Conservation (phyloP, 2,797 vertebrate genomes). For the Sebastes umbrosus region DNA sequence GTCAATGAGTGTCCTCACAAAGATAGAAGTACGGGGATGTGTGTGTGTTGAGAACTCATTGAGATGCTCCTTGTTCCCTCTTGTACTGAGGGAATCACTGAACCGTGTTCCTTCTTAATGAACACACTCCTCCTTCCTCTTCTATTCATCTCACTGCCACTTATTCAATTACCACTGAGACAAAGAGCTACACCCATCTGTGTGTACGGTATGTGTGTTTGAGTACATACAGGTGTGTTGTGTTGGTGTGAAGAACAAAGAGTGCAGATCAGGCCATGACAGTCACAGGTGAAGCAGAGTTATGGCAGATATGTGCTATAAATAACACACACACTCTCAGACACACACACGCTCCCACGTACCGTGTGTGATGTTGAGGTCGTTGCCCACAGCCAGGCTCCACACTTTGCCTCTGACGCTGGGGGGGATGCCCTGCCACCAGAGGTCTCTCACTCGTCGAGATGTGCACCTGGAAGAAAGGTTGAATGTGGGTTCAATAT, state of each 20-base stretch:
- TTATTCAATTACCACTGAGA: constrained; percentile 22
- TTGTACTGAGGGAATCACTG: constrained; percentile 1
- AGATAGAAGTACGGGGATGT: too few species aligned
- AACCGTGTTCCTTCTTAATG: constrained; percentile 21
- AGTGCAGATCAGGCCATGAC: background rate
- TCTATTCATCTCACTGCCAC: background rate
- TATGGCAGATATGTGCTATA: background rate
- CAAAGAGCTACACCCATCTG: background rate
- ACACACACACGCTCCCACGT: background rate
- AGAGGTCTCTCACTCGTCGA: constrained; percentile 90
- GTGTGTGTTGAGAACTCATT: constrained; percentile 8
- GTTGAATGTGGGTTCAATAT: background rate
- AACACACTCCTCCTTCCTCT: constrained; percentile 5
- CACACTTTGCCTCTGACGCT: constrained; percentile 94
- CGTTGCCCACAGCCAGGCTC: constrained; percentile 95
- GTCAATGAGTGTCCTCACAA: background rate
- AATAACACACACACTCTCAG: background rate
- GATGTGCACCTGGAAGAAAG: constrained; percentile 86
- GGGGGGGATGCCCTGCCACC: constrained; percentile 97
- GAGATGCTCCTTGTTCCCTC: constrained; percentile 18
- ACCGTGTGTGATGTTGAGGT: constrained; percentile 97
- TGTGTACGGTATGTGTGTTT: background rate
- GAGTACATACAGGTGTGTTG: background rate
- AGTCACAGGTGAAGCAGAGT: too few species aligned
- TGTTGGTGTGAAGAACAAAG: background rate